Evolutionary conservation across 92 coral and sea anemone genomes (phyloP).

Genomic region (Montipora capitata): DNA sequence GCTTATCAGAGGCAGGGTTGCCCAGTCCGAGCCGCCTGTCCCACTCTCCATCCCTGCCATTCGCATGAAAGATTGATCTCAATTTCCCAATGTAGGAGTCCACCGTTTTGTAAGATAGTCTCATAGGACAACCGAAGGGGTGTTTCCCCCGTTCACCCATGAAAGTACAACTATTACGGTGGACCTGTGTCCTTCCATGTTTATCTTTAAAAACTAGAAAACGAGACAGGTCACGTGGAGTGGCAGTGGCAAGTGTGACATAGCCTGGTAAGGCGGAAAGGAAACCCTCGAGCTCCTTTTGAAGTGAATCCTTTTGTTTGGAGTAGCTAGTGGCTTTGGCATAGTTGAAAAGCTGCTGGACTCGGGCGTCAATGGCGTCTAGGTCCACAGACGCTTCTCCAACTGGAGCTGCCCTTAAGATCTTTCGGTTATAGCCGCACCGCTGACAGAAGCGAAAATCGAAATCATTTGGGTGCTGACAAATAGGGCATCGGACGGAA

Average conservation of each 20-base stretch:
- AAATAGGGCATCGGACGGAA: constrained; percentile 50
- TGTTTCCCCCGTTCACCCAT: too few species aligned
- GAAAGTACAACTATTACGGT: too few species aligned
- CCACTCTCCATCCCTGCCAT: too few species aligned
- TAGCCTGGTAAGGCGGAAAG: constrained; percentile 17
- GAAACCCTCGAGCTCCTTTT: neutral
- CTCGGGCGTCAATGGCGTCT: neutral
- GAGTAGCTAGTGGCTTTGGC: constrained; percentile 3
- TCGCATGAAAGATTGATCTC: too few species aligned
- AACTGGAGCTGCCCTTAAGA: constrained; percentile 4
- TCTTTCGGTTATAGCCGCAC: constrained; percentile 44
- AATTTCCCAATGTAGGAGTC: too few species aligned
- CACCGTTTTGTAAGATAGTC: too few species aligned
- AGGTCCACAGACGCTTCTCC: neutral
- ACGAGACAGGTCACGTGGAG: constrained; percentile 38
- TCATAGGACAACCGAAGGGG: too few species aligned
- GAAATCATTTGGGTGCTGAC: constrained; percentile 49
- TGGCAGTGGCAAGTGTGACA: neutral
- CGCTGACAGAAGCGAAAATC: constrained; percentile 48
- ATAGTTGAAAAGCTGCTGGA: neutral
- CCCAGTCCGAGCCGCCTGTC: too few species aligned
- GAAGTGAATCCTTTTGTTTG: constrained; percentile 27
- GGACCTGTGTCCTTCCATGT: constrained; percentile 43
- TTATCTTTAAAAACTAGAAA: constrained; percentile 44
- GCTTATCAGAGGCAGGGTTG: too few species aligned